Evolutionary conservation across 1,140 invertebrate genomes (phyloP).

Genomic region (Bemisia tabaci): DNA sequence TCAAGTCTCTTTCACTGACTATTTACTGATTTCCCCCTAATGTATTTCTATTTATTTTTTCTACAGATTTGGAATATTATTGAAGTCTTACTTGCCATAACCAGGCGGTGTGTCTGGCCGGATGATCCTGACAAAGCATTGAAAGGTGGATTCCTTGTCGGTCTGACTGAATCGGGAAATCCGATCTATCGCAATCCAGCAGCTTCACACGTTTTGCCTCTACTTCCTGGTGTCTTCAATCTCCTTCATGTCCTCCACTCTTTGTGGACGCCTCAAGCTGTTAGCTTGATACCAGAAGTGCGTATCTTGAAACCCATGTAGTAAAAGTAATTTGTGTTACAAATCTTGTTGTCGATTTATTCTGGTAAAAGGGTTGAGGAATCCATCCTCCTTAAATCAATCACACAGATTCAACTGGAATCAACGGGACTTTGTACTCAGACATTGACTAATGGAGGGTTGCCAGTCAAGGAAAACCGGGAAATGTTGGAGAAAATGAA

Average conservation of each 20-base stretch:
- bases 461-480: no score
- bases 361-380: no score
- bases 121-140: constrained; percentile 62
- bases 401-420: no score
- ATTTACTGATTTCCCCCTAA: no score
- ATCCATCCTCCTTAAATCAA: no score
- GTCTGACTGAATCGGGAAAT: constrained; percentile 56
- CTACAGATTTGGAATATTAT: constrained; percentile 49
- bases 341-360: no score
- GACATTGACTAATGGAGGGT: no score
- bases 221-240: constrained; percentile 60
- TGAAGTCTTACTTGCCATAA: constrained; percentile 60
- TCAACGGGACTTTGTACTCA: no score
- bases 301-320: constrained; percentile 16
- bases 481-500: no score
- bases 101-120: constrained; percentile 72
- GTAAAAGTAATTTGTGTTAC: constrained; percentile 6
- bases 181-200: constrained; percentile 73
- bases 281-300: constrained; percentile 42
- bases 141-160: constrained; percentile 65
- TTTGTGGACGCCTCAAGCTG: constrained; percentile 53
- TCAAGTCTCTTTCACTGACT: no score
- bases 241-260: constrained; percentile 63
- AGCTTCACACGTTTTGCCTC: constrained; percentile 58
- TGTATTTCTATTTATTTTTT: constrained; percentile 13